A percentile compares a stretch with the other conserved stretches of the same genome.
These are phyloP conservation scores for Aurelia aurita complex sp. Pacific DNA, from an alignment of 30 jellyfish, hydroid and myxozoan species.

Conservation along the genomic window DNA sequence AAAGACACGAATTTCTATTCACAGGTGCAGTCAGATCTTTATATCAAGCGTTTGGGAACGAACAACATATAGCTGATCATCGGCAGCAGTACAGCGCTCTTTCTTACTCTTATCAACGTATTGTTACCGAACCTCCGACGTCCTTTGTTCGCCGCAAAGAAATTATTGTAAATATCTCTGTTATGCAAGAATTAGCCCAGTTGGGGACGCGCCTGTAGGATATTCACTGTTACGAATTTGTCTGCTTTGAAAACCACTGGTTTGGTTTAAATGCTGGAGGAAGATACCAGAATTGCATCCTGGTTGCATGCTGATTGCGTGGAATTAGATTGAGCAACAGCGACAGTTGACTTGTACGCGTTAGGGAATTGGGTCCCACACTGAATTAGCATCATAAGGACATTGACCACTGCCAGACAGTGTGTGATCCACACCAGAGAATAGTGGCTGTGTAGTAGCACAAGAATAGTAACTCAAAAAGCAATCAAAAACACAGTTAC, in stretches of 20 bases:
- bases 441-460: conserved; percentile 28
- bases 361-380: conserved; percentile 58
- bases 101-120: conserved; percentile 34
- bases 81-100: background rate
- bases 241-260: conserved; percentile 24
- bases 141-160: conserved; percentile 55
- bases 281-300: too few species aligned
- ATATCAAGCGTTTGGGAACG: conserved; percentile 23
- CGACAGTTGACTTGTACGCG: background rate
- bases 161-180: conserved; percentile 45
- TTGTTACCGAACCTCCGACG: conserved; percentile 51
- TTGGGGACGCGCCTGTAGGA: conserved; percentile 80
- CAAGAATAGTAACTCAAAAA: conserved; percentile 9
- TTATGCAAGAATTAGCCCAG: conserved; percentile 65
- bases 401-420: conserved; percentile 55
- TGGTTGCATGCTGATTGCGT: too few species aligned
- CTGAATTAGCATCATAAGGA: conserved; percentile 33
- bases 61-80: background rate
- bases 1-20: conserved; percentile 48
- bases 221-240: conserved; percentile 54
- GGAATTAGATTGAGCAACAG: too few species aligned
- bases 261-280: background rate
- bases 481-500: conserved; percentile 2
- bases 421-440: conserved; percentile 38
- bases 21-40: conserved; percentile 61